phyloP scores from a whole-genome alignment of 2,888 invertebrate genomes.

The Anaspis maculata region DNA sequence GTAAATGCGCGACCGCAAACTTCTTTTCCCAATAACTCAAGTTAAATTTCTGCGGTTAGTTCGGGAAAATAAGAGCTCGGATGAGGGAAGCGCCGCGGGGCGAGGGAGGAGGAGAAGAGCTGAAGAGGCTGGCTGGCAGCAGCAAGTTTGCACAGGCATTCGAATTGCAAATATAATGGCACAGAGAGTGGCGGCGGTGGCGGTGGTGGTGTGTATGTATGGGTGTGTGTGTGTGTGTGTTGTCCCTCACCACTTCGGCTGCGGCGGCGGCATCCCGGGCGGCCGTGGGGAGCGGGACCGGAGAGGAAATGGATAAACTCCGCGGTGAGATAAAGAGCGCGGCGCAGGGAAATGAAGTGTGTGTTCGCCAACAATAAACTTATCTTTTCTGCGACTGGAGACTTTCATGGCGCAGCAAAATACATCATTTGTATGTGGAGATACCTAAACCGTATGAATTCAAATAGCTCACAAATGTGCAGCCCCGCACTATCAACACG shows the following conservation, averaged over 20 bases:
- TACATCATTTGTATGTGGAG: constrained; percentile 42
- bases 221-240: too few relatives aligned
- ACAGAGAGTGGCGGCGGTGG: too few relatives aligned
- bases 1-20: too few relatives aligned
- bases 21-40: too few relatives aligned
- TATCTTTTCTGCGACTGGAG: constrained; percentile 41
- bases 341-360: constrained; percentile 41
- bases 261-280: constrained; percentile 9
- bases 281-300: constrained; percentile 27
- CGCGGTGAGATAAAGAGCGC: constrained; percentile 40
- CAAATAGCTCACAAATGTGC: constrained; percentile 29
- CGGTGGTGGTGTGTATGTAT: too few relatives aligned
- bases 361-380: constrained; percentile 42
- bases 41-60: too few relatives aligned
- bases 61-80: too few relatives aligned
- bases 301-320: constrained; percentile 42
- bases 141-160: constrained; percentile 29
- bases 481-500: constrained; percentile 8
- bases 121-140: neutral
- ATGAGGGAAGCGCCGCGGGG: too few relatives aligned
- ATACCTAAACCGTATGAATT: constrained; percentile 37
- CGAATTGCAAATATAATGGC: constrained; percentile 38
- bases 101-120: too few relatives aligned
- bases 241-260: constrained; percentile 24
- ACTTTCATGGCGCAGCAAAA: constrained; percentile 36